phyloP scores from a whole-genome alignment of 1,140 invertebrate species.

The Nasonia vitripennis region DNA sequence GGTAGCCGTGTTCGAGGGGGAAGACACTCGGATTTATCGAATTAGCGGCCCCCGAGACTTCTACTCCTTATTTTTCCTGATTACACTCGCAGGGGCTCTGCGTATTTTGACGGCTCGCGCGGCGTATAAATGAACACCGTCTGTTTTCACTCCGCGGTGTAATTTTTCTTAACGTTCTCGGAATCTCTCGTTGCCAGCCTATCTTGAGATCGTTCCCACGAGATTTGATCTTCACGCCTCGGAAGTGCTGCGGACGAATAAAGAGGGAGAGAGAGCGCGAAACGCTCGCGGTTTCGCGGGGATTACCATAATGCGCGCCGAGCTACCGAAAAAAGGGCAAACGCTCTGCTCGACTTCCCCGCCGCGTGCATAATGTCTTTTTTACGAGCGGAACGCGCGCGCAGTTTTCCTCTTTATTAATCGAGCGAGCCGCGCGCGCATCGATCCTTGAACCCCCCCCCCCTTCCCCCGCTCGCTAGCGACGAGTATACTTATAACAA shows the following conservation, averaged over 20 bases:
- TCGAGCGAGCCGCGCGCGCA: not conserved
- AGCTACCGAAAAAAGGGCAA: not conserved
- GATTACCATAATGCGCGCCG: no score
- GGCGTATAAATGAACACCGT: not conserved
- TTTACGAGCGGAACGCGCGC: not conserved
- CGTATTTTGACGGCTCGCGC: not conserved
- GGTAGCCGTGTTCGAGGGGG: no score
- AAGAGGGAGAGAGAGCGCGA: not conserved
- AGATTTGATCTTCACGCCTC: no score
- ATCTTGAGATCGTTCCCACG: no score
- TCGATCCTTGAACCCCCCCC: not conserved
- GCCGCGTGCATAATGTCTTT: not conserved
- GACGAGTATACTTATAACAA: constrained; percentile 23
- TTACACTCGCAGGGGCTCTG: not conserved
- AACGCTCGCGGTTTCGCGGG: no score
- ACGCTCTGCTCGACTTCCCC: not conserved
- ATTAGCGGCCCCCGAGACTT: not conserved
- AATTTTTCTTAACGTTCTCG: no score
- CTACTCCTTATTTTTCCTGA: not conserved
- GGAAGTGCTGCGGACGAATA: no score
- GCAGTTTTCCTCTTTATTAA: constrained; percentile 1
- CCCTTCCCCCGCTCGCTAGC: not conserved
- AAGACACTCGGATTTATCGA: not conserved
- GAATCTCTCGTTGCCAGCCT: no score
- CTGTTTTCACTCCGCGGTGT: no score